phyloP scores from a whole-genome alignment of 1,140 invertebrate genomes.

The Thrips palmi region DNA sequence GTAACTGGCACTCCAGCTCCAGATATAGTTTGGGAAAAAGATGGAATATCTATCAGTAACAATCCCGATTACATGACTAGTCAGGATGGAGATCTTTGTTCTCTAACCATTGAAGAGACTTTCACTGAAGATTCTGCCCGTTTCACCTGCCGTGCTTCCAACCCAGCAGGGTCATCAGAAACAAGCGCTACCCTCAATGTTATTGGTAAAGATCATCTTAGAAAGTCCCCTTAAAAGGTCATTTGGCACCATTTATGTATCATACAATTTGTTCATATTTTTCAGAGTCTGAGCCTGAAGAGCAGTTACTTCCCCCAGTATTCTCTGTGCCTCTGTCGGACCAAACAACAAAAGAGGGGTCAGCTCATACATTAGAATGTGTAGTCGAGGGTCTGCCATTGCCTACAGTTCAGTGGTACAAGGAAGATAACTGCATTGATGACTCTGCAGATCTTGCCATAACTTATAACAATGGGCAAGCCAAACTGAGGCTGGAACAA shows the following conservation, averaged over 20 bases:
- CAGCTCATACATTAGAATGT: constrained; percentile 45
- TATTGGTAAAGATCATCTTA: constrained; percentile 31
- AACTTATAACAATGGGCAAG: constrained; percentile 43
- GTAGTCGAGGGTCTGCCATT: constrained; percentile 52
- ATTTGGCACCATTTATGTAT: not conserved
- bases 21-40: constrained; percentile 50
- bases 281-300: constrained; percentile 40
- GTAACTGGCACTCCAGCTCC: constrained; percentile 33
- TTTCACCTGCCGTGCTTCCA: constrained; percentile 54
- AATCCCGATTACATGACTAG: constrained; percentile 48
- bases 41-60: constrained; percentile 41
- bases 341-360: constrained; percentile 41
- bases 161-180: constrained; percentile 45
- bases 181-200: constrained; percentile 55
- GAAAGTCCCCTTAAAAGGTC: too few species aligned
- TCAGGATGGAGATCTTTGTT: constrained; percentile 33
- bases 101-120: constrained; percentile 54
- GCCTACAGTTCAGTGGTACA: constrained; percentile 63
- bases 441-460: constrained; percentile 48
- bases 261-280: constrained; percentile 11
- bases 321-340: constrained; percentile 43
- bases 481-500: constrained; percentile 38
- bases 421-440: constrained; percentile 51
- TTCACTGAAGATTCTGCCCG: constrained; percentile 65
- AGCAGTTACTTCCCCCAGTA: constrained; percentile 39